Evolutionary conservation across 2,888 invertebrate species (phyloP).

Genomic region (Drosophila borealis): DNA sequence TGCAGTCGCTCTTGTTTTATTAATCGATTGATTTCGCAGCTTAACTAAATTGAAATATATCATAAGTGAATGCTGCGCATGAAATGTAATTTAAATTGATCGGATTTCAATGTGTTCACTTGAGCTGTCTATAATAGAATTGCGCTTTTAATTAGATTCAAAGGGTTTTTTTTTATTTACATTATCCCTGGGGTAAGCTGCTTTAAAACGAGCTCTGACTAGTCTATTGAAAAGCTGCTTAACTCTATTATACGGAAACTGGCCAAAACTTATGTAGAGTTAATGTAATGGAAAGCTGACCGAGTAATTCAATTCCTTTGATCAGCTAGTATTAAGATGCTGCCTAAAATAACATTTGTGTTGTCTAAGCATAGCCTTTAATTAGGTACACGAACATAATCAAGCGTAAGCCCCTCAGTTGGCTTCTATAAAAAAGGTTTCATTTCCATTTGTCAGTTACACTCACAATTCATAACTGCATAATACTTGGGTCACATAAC

Average conservation of each 20-base stretch:
- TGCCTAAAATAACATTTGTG: too few species aligned
- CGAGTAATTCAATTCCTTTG: too few species aligned
- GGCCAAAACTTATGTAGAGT: too few species aligned
- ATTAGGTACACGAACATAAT: too few species aligned
- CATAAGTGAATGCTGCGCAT: background rate
- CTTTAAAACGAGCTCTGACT: background rate
- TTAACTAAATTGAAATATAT: background rate
- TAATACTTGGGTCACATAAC: background rate
- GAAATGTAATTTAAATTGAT: background rate
- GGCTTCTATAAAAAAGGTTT: background rate
- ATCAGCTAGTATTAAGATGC: too few species aligned
- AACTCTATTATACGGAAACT: too few species aligned
- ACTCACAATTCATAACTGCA: background rate
- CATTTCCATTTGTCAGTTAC: background rate
- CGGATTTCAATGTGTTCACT: background rate
- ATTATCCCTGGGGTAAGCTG: background rate
- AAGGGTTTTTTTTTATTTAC: background rate
- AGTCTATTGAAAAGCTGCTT: background rate
- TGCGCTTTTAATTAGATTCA: background rate
- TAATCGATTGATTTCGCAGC: constrained; percentile 21
- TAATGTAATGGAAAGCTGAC: too few species aligned
- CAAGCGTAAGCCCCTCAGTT: background rate
- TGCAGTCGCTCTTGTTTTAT: constrained; percentile 8
- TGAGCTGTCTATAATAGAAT: background rate
- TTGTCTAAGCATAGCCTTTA: too few species aligned